Conservation (phyloP, 2,888 invertebrate species). For the Orchestes rusci region DNA sequence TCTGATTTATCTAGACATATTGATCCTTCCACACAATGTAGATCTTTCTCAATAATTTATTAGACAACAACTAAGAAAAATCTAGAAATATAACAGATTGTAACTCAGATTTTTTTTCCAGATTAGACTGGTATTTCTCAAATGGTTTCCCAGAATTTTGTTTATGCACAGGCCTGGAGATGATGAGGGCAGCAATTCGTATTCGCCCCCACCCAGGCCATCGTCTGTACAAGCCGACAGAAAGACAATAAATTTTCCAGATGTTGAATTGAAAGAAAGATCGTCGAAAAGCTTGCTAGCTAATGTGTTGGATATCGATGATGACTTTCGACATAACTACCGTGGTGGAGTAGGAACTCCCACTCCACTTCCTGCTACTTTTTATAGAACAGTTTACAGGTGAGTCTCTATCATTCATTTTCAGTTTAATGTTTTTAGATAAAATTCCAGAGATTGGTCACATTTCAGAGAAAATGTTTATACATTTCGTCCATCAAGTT, state of each 20-base stretch:
- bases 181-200: constrained; percentile 24
- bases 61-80: too few relatives aligned
- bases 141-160: constrained; percentile 95
- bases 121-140: constrained; percentile 88
- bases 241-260: constrained; percentile 42
- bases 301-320: constrained; percentile 93
- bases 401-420: constrained; percentile 42
- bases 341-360: constrained; percentile 56
- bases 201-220: constrained; percentile 52
- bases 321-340: constrained; percentile 80
- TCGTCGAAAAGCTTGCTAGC: constrained; percentile 91
- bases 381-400: constrained; percentile 73
- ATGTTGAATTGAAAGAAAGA: constrained; percentile 71
- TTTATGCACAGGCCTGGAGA: constrained; percentile 76
- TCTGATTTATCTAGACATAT: too few relatives aligned
- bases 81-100: too few relatives aligned
- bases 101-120: constrained; percentile 44
- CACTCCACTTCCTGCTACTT: constrained; percentile 52
- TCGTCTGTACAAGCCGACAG: constrained; percentile 43
- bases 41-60: too few relatives aligned
- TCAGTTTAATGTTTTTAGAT: too few relatives aligned
- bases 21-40: too few relatives aligned
- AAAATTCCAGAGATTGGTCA: too few relatives aligned
- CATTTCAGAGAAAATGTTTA: too few relatives aligned
- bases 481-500: too few relatives aligned